Evolutionary conservation across 1,140 invertebrate species (phyloP).

Genomic region (Saccostrea glomerata): DNA sequence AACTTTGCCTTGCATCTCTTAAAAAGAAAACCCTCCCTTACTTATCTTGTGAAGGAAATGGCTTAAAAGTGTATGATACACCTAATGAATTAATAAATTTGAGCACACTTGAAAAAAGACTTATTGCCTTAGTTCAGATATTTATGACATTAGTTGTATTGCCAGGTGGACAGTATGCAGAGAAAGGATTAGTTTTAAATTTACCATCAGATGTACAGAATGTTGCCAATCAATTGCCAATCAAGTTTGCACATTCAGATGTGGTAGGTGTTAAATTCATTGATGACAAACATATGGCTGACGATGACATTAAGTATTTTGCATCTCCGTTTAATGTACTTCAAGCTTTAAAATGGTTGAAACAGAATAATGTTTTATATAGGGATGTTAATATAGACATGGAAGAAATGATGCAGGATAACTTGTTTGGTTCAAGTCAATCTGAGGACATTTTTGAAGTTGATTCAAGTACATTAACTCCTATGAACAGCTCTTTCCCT

Average conservation of each 20-base stretch:
- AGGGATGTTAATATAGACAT: slow-evolving; percentile 25
- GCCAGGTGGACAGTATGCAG: slow-evolving; percentile 47
- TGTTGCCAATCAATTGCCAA: not conserved
- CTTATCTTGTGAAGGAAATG: slow-evolving; percentile 16
- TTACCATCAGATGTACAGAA: slow-evolving; percentile 42
- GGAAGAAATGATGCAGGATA: not conserved
- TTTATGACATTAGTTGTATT: slow-evolving; percentile 25
- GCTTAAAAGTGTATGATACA: not conserved
- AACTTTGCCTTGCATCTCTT: too few relatives aligned
- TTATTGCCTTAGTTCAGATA: slow-evolving; percentile 43
- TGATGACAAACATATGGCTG: not conserved
- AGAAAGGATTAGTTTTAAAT: slow-evolving; percentile 43
- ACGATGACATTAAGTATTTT: not conserved
- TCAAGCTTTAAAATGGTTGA: slow-evolving; percentile 54
- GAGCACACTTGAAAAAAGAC: slow-evolving; percentile 29
- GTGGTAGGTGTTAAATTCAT: not conserved
- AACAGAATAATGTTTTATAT: slow-evolving; percentile 56
- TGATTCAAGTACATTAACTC: not conserved
- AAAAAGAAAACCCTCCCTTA: not conserved
- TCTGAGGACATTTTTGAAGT: not conserved
- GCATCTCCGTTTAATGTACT: slow-evolving; percentile 4
- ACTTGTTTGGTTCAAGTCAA: not conserved
- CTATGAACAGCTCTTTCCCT: not conserved
- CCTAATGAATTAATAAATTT: slow-evolving; percentile 32
- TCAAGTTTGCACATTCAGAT: not conserved